Percentiles rank a stretch among this genome's conserved stretches.
Evolutionary conservation across 2,113 vertebrate genomes (phyloP).

Genomic region (Procavia capensis): DNA sequence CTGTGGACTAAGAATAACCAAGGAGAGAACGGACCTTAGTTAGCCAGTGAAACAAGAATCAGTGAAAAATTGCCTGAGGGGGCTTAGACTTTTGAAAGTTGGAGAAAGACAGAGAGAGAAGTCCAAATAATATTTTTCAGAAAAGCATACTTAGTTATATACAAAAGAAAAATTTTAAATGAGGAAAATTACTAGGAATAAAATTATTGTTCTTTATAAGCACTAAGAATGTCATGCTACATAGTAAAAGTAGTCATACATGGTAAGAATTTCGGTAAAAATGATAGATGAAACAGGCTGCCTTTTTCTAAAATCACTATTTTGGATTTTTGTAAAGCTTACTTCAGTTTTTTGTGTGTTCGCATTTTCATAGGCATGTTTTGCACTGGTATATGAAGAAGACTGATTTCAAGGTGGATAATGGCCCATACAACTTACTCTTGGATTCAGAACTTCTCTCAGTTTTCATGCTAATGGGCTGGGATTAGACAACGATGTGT

Average conservation of each 20-base stretch:
- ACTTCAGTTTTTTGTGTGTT: neutral
- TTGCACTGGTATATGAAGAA: neutral
- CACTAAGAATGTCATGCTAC: neutral
- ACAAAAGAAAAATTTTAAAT: neutral
- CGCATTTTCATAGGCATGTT: neutral
- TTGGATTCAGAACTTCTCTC: neutral
- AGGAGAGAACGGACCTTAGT: neutral
- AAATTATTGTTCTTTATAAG: neutral
- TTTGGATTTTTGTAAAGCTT: neutral
- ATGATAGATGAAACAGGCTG: neutral
- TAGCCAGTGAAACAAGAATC: neutral
- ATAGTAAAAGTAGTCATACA: neutral
- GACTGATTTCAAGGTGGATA: neutral
- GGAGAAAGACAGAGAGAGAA: neutral
- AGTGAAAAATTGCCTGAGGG: neutral
- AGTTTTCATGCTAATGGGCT: neutral
- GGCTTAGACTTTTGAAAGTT: neutral
- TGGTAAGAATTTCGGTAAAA: neutral
- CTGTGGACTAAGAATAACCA: constrained; percentile 4
- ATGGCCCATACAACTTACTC: too few species aligned
- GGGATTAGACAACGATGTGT: neutral
- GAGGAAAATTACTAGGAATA: neutral
- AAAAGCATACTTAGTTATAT: neutral
- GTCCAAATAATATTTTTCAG: neutral
- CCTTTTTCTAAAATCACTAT: neutral